Percentiles rank a stretch among this genome's conserved stretches.
phyloP scores from a whole-genome alignment of 2,113 vertebrate species.

The Leptodactylus fuscus region DNA sequence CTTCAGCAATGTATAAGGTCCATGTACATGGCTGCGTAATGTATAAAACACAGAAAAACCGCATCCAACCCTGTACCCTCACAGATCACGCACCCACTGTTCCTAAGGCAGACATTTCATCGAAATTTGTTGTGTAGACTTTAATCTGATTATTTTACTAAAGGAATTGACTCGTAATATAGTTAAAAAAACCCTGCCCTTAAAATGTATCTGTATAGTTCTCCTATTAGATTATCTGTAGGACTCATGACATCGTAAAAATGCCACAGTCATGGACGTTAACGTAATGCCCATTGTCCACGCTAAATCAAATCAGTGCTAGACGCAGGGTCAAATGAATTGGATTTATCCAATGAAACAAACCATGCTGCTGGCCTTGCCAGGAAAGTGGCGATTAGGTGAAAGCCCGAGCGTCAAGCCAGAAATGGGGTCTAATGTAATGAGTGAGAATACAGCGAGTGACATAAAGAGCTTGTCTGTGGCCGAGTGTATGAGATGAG shows the following conservation, averaged over 20 bases:
- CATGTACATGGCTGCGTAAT: no score
- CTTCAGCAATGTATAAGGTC: no score
- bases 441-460: conserved; percentile 23
- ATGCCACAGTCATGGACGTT: not conserved
- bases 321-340: conserved; percentile 30
- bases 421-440: conserved; percentile 3
- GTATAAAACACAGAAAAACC: no score
- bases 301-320: conserved; percentile 20
- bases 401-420: conserved; percentile 25
- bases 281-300: conserved; percentile 2
- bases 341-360: conserved; percentile 37
- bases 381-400: conserved; percentile 32
- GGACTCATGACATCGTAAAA: not conserved
- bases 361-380: conserved; percentile 13
- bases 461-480: not conserved
- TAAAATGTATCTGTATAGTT: not conserved
- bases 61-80: no score
- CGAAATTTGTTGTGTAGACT: no score
- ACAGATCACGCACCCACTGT: no score
- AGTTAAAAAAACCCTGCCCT: not conserved
- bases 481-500: not conserved
- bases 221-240: conserved; percentile 14
- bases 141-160: no score
- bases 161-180: not conserved
- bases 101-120: no score